phyloP scores from a whole-genome alignment of 2,797 vertebrate species.

The Pelobates cultripes region DNA sequence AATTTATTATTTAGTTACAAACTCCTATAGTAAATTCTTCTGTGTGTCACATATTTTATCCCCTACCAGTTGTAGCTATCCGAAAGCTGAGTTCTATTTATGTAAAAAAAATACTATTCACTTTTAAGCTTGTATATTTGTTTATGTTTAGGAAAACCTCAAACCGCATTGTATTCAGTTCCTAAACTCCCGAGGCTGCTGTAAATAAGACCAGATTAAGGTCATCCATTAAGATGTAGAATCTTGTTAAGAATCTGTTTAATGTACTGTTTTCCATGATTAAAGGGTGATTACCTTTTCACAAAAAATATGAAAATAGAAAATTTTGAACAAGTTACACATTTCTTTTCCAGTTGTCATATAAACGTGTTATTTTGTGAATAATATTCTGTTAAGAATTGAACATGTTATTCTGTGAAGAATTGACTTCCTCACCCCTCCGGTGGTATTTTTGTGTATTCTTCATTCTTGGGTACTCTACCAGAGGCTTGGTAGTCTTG shows the following conservation, averaged over 20 bases:
- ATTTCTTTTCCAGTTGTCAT: no score
- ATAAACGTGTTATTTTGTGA: no score
- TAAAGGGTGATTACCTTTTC: slow-evolving; percentile 58
- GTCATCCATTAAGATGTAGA: slow-evolving; percentile 68
- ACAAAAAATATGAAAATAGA: slow-evolving; percentile 17
- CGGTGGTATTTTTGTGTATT: no score
- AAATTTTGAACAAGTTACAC: neutral
- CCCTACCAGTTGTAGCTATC: slow-evolving; percentile 59
- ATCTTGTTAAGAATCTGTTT: slow-evolving; percentile 71
- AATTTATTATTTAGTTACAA: slow-evolving; percentile 41
- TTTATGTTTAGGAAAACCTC: slow-evolving; percentile 67
- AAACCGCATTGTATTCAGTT: slow-evolving; percentile 68
- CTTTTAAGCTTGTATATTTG: slow-evolving; percentile 68
- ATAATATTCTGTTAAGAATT: no score
- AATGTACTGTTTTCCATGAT: slow-evolving; percentile 66
- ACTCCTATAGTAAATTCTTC: slow-evolving; percentile 41
- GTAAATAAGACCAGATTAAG: slow-evolving; percentile 70
- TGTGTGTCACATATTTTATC: slow-evolving; percentile 61
- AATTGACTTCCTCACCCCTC: no score
- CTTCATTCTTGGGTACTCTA: no score
- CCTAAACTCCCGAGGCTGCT: slow-evolving; percentile 64
- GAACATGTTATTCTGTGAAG: no score
- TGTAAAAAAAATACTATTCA: slow-evolving; percentile 66
- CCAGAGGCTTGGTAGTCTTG: no score
- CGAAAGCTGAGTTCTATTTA: slow-evolving; percentile 61